A percentile compares a stretch with the other conserved stretches of the same genome.
These are phyloP conservation scores for Tromatobia lineatoria DNA, from an alignment of 2,888 invertebrate species.

Conservation along the genomic window DNA sequence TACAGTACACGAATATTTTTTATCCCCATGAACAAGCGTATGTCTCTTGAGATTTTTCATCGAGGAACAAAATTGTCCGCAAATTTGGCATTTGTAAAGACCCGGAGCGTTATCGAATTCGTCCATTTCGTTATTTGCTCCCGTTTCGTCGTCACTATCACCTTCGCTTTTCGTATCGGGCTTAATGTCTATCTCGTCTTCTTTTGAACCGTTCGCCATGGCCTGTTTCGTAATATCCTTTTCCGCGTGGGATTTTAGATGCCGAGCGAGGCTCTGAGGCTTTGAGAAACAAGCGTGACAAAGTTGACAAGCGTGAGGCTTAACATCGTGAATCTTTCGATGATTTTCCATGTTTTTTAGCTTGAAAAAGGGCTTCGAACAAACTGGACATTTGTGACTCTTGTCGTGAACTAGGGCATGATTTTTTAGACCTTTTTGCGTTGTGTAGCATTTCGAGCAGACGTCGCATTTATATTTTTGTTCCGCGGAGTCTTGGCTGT, in stretches of 20 bases:
- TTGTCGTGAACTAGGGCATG: slow-evolving; percentile 82
- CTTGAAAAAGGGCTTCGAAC: slow-evolving; percentile 81
- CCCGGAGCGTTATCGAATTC: slow-evolving; percentile 80
- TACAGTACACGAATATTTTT: slow-evolving; percentile 84
- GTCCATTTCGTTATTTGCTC: slow-evolving; percentile 73
- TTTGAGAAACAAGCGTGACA: slow-evolving; percentile 81
- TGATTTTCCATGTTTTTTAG: slow-evolving; percentile 82
- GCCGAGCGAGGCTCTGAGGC: slow-evolving; percentile 77
- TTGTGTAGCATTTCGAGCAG: slow-evolving; percentile 80
- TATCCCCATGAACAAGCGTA: slow-evolving; percentile 83
- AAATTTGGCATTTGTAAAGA: slow-evolving; percentile 82
- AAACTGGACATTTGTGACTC: slow-evolving; percentile 80
- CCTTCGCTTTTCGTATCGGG: slow-evolving; percentile 75
- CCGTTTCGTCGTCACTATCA: slow-evolving; percentile 74
- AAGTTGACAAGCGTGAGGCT: slow-evolving; percentile 80
- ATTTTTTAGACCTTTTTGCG: slow-evolving; percentile 82
- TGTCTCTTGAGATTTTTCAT: slow-evolving; percentile 82
- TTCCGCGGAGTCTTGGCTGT: slow-evolving; percentile 74
- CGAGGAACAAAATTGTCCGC: slow-evolving; percentile 82
- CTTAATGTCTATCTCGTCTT: slow-evolving; percentile 6
- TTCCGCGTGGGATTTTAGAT: slow-evolving; percentile 77
- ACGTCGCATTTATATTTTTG: slow-evolving; percentile 80
- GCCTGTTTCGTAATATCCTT: slow-evolving; percentile 72
- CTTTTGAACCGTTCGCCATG: slow-evolving; percentile 63
- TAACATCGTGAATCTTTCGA: slow-evolving; percentile 76